Percentiles rank a stretch among this genome's conserved stretches.
Conservation (phyloP, 2,888 invertebrate genomes). For the Synergus itoensis region DNA sequence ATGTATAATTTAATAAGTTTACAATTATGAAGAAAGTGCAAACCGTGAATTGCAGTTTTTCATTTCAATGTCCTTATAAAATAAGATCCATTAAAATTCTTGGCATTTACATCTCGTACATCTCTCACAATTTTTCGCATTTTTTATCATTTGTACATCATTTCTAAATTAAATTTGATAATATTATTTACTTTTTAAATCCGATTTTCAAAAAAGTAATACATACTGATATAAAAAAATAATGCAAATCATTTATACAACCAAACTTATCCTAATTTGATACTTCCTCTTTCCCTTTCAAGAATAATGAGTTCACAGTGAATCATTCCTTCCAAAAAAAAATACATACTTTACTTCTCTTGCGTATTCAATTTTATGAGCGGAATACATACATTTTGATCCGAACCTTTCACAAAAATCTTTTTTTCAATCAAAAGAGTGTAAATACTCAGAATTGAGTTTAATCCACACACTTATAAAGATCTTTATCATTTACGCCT, state of each 20-base stretch:
- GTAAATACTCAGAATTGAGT: neutral
- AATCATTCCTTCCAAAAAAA: neutral
- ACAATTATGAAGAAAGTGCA: too few species aligned
- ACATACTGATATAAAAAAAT: neutral
- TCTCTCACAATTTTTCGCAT: neutral
- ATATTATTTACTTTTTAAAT: neutral
- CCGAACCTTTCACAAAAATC: slow-evolving; percentile 4
- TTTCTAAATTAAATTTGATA: neutral
- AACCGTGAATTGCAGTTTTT: too few species aligned
- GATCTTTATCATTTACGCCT: slow-evolving; percentile 20
- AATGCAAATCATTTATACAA: neutral
- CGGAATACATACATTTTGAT: neutral
- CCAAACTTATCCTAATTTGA: neutral
- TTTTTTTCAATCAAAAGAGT: neutral
- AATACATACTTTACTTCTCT: neutral
- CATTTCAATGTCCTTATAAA: neutral
- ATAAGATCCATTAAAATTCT: neutral
- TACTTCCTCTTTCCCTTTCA: neutral
- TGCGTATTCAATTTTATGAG: neutral
- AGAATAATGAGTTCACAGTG: neutral
- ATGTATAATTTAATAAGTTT: neutral
- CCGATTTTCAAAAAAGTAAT: too few species aligned
- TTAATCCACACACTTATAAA: slow-evolving; percentile 16
- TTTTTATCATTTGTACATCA: neutral
- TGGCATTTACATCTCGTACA: neutral